phyloP scores from a whole-genome alignment of 2,888 invertebrate species.

The Hedya salicella region DNA sequence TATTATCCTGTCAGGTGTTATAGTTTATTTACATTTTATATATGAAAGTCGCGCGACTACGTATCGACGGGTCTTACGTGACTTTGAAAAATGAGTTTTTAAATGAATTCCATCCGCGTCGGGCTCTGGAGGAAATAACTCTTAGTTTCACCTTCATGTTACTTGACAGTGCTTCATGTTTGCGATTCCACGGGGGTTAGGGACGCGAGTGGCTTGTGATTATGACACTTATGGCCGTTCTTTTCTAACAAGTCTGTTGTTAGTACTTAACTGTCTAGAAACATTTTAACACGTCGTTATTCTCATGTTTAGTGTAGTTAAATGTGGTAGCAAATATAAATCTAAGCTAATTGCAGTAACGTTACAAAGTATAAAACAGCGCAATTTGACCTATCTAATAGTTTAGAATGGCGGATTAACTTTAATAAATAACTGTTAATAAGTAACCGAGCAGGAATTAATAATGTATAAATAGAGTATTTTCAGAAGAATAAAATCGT shows the following conservation, averaged over 20 bases:
- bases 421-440: too few species aligned
- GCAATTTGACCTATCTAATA: too few species aligned
- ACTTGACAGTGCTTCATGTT: conserved; percentile 1
- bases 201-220: not conserved
- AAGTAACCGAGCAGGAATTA: too few species aligned
- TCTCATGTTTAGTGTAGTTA: too few species aligned
- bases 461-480: too few species aligned
- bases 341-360: too few species aligned
- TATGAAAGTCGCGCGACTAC: conserved; percentile 31
- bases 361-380: too few species aligned
- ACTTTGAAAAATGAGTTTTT: conserved; percentile 72
- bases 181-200: not conserved
- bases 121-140: conserved; percentile 43
- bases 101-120: conserved; percentile 70
- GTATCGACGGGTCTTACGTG: conserved; percentile 70
- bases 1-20: conserved; percentile 32
- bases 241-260: not conserved
- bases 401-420: too few species aligned
- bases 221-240: not conserved
- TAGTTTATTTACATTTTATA: conserved; percentile 36
- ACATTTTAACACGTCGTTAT: too few species aligned
- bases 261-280: too few species aligned
- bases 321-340: too few species aligned
- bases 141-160: conserved; percentile 35
- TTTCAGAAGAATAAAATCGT: too few species aligned